phyloP scores from a whole-genome alignment of 2,888 invertebrate genomes.

The Monoplex corrugatus region DNA sequence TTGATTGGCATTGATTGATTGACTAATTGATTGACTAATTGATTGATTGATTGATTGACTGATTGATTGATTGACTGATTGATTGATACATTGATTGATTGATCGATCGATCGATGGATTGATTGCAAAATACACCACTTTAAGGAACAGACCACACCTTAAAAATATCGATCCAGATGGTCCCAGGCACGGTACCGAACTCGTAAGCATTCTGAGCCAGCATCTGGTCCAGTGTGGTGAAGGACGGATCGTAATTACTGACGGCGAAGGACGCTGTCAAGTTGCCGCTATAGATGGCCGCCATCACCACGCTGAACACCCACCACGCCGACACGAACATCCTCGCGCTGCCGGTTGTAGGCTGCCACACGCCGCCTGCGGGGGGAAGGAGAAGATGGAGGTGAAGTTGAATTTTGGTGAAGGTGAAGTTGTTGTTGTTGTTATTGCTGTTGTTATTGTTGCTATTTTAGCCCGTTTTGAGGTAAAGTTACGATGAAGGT shows the following conservation, averaged over 20 bases:
- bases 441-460: no score
- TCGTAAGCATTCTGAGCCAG: not conserved
- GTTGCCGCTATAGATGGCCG: conserved; percentile 47
- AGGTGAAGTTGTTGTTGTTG: no score
- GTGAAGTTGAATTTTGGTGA: not conserved
- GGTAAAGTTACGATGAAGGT: no score
- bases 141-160: conserved; percentile 1
- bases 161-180: conserved; percentile 31
- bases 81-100: no score
- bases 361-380: conserved; percentile 29
- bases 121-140: no score
- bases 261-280: conserved; percentile 41
- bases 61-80: no score
- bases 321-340: conserved; percentile 46
- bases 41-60: no score
- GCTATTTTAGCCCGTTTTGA: no score
- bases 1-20: no score
- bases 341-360: conserved; percentile 23
- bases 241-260: conserved; percentile 14
- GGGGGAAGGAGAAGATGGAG: not conserved
- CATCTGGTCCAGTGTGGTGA: conserved; percentile 37
- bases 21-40: no score
- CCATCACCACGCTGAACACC: conserved; percentile 38
- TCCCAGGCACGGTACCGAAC: conserved; percentile 32
- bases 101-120: no score